Percentiles rank a stretch among this genome's conserved stretches.
Evolutionary conservation across 2,888 invertebrate genomes (phyloP).

Genomic region (Imbricaverruca yamaguchii): DNA sequence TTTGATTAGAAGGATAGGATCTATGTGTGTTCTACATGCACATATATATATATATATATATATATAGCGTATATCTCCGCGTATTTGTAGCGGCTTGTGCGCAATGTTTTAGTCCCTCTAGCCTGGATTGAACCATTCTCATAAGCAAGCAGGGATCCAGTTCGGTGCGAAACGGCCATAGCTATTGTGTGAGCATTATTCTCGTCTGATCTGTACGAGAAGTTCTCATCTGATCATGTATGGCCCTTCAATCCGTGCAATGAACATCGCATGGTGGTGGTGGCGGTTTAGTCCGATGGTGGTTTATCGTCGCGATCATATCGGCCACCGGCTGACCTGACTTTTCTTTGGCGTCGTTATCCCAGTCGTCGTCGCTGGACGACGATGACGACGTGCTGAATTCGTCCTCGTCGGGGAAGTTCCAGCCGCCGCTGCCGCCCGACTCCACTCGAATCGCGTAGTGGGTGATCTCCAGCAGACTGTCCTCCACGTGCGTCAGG

Average conservation of each 20-base stretch:
- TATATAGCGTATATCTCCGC: too few relatives aligned
- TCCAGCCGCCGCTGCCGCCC: slow-evolving; percentile 15
- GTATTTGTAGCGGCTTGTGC: too few relatives aligned
- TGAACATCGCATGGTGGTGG: too few relatives aligned
- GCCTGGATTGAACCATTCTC: too few relatives aligned
- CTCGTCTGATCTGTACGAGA: background rate
- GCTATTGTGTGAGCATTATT: background rate
- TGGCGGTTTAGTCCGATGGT: too few relatives aligned
- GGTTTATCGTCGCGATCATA: too few relatives aligned
- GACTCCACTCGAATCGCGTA: background rate
- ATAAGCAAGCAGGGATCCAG: background rate
- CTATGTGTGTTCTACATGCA: too few relatives aligned
- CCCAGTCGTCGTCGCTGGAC: background rate
- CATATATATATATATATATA: too few relatives aligned
- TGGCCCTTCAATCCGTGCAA: too few relatives aligned
- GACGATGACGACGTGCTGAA: slow-evolving; percentile 17
- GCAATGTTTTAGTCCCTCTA: too few relatives aligned
- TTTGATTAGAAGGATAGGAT: too few relatives aligned
- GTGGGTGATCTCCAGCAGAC: background rate
- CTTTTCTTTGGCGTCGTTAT: background rate
- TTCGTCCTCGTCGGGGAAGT: slow-evolving; percentile 14
- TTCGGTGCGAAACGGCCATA: background rate
- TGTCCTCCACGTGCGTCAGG: background rate
- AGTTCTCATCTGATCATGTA: background rate
- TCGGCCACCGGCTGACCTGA: background rate